Evolutionary conservation across 1,140 invertebrate genomes (phyloP), one percentile per base, ranked within the genome.

Genomic region (Zaprionus taronus): DNA sequence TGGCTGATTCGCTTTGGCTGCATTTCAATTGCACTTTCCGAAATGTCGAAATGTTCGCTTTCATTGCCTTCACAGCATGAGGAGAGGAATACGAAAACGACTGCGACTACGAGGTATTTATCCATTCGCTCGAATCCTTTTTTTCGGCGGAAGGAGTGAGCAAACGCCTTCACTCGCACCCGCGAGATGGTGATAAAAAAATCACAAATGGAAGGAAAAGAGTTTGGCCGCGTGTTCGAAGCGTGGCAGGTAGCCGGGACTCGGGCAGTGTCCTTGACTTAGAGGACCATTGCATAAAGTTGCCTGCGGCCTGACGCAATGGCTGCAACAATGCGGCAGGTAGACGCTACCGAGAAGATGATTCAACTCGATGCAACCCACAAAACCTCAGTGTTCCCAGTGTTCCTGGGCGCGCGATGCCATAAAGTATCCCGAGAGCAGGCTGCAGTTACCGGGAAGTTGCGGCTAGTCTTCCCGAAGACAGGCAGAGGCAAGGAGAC

Each of bases 321-420:
- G 61, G 24, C 58, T 26, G n/a, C 20, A 22, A 34, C 70, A 58
- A 38, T 58, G 63, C 47, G 53, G 12, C 73, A 72, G 73, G 67
- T 72, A 76, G 61, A n/a, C 17, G 11, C 58, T 72, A 72, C 34
- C 61, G 26, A 65, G 61, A 58, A 63, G 67, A 79, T 81, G 79
- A 85, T 83, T 75, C 78, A 84, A 84, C 83, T 79, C 67, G 75
- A 86, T 85, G 79, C 79, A 85, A 79, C 81, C 81, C 81, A 58
- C 82, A 86, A 84, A 84, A 79, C 74, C 81, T 84, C 81, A 80
- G 73, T 51, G 47, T 51, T 51, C 47, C 34, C 12, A 51, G 47
- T 51, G 53, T 44, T 17, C n/a, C 28, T 28, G 17, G 53, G 22
- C 14, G 20, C 15, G 28, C 41, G 11, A 20, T 4, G 41, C 74